These are phyloP conservation scores for Cephus sareptanus DNA, from an alignment of 2,888 invertebrate species.

Conservation along the genomic window DNA sequence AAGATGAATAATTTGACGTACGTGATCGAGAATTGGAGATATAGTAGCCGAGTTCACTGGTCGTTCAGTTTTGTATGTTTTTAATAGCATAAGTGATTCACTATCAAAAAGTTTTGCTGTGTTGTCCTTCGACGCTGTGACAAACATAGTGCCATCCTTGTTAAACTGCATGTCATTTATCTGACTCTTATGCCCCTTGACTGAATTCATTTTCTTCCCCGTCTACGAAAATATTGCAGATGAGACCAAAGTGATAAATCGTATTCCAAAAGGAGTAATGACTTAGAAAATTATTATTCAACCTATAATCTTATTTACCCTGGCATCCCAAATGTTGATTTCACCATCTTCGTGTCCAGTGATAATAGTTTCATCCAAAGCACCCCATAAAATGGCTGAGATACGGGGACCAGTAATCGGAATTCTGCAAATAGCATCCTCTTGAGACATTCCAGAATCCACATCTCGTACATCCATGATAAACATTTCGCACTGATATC, in stretches of 20 bases:
- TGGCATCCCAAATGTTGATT: slow-evolving; percentile 92
- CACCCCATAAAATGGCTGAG: slow-evolving; percentile 94
- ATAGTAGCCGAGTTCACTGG: slow-evolving; percentile 98
- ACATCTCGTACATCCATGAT: slow-evolving; percentile 85
- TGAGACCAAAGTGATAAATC: not conserved
- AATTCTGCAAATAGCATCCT: slow-evolving; percentile 82
- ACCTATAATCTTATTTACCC: slow-evolving; percentile 67
- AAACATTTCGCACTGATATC: slow-evolving; percentile 89
- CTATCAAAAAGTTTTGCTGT: slow-evolving; percentile 96
- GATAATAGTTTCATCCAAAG: slow-evolving; percentile 89
- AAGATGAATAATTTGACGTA: slow-evolving; percentile 55
- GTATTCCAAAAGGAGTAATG: not conserved
- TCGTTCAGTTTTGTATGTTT: slow-evolving; percentile 96
- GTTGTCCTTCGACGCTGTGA: slow-evolving; percentile 96
- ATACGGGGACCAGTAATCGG: slow-evolving; percentile 86
- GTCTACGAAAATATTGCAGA: slow-evolving; percentile 69
- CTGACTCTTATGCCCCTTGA: slow-evolving; percentile 84
- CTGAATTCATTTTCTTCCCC: slow-evolving; percentile 82
- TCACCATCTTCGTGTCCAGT: slow-evolving; percentile 96
- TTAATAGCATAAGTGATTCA: slow-evolving; percentile 85
- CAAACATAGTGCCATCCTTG: slow-evolving; percentile 93
- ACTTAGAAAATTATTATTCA: not conserved
- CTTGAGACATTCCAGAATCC: slow-evolving; percentile 76
- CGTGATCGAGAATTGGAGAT: slow-evolving; percentile 95
- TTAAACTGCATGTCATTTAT: slow-evolving; percentile 98